Base-by-base conservation (phyloP, 2,888 invertebrate genomes). In the Himalopsyche kuldschensis region DNA sequence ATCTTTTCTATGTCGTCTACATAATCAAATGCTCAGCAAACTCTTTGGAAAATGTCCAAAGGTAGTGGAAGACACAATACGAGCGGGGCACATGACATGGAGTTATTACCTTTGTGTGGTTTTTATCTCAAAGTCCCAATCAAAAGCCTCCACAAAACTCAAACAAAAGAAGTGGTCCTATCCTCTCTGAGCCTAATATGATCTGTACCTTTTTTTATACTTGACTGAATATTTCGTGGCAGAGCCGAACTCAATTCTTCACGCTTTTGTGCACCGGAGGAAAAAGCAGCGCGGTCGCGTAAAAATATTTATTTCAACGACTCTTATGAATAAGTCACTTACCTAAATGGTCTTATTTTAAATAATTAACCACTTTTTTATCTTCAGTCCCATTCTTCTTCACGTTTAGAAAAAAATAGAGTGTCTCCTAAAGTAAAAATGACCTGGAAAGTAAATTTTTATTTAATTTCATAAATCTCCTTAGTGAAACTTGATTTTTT, bases 121-220 rank as follows among this genome's bases (percentile, higher is more conserved):
- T 82, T n/a, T 84, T 85, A 84, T 84, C 82, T 82, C 69, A 35
- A 82, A 80, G 75, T 75, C 76, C 84, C 82, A 85, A 85, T 85
- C 85, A 84, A 79, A 85, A 84, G 81, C 79, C 82, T 55, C 63
- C 48, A 17, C 85, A 30, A 79, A 78, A 78, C 84, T 85, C 85
- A 84, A 78, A 83, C 84, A 85, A 85, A 83, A 81, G 83, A 69
- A 78, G 82, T 41, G 78, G 84, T 78, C 78, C 41, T 55, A 79
- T 81, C 82, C 82, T 79, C 80, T 55, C 82, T 35, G 82, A 48
- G 79, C 84, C 82, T 85, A 85, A 85, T 85, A 84, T 85, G 85
- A 85, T 85, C 84, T 84, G 85, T 82, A 78, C 84, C 84, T 78
- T 81, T 85, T n/a, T 85, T 85, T 82, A 85, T 85, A 84, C 84